These are phyloP conservation scores for Masnerella sp. DNA, from an alignment of 2,888 invertebrate species.

Conservation along the genomic window DNA sequence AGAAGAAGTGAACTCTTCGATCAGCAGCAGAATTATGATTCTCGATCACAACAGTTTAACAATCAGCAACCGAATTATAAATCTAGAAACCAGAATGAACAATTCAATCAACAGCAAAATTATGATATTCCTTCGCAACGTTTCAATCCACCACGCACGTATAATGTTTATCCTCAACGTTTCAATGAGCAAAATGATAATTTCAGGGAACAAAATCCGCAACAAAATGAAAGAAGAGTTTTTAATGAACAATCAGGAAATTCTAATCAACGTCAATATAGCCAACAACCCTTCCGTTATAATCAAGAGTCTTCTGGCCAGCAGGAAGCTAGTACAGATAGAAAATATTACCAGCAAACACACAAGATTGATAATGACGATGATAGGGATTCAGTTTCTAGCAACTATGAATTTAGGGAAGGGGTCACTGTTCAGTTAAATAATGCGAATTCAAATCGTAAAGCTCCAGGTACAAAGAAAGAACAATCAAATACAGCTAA, in stretches of 20 bases:
- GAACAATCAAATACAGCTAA: too few species aligned
- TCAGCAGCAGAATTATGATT: constrained; percentile 19
- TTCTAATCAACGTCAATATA: too few species aligned
- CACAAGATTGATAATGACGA: not conserved
- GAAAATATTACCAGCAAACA: constrained; percentile 1
- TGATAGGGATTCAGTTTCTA: constrained; percentile 4
- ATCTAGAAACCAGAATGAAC: too few species aligned
- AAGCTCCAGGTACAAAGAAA: not conserved
- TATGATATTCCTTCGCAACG: too few species aligned
- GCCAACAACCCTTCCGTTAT: too few species aligned
- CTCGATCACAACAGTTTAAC: constrained; percentile 16
- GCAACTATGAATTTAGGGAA: constrained; percentile 20
- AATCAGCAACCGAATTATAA: constrained; percentile 16
- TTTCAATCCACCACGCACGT: too few species aligned
- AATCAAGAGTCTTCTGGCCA: not conserved
- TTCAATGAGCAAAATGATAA: too few species aligned
- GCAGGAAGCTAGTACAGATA: constrained; percentile 5
- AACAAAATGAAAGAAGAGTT: too few species aligned
- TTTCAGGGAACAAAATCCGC: too few species aligned
- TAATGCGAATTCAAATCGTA: constrained; percentile 14
- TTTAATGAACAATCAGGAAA: too few species aligned
- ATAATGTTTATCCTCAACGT: too few species aligned
- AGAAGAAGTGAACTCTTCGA: constrained; percentile 9
- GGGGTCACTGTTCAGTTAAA: constrained; percentile 2
- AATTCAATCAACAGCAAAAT: too few species aligned